These are phyloP conservation scores for Circaetus gallicus DNA, from an alignment of 2,113 vertebrate species.

Conservation along the genomic window DNA sequence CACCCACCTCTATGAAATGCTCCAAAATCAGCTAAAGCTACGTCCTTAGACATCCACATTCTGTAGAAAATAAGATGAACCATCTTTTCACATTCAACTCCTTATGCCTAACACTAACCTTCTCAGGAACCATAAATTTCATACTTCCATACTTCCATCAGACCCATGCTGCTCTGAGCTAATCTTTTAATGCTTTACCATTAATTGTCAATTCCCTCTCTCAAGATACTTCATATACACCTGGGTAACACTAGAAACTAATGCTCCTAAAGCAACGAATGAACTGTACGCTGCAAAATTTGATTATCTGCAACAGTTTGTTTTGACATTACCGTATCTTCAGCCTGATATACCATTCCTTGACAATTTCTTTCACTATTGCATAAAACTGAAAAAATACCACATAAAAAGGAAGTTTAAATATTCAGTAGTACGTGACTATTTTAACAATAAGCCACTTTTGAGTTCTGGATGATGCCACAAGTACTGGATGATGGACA, in stretches of 20 bases:
- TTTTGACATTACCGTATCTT: background rate
- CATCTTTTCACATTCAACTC: background rate
- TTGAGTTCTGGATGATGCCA: background rate
- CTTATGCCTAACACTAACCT: background rate
- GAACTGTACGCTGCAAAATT: background rate
- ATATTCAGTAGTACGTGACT: background rate
- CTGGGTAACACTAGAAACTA: background rate
- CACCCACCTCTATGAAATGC: background rate
- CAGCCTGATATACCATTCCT: background rate
- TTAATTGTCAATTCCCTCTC: background rate
- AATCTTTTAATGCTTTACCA: background rate
- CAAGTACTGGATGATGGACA: background rate
- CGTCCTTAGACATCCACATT: background rate
- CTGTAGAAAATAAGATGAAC: background rate
- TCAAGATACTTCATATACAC: background rate
- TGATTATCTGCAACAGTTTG: background rate
- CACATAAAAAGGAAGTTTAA: background rate
- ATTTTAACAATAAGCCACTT: background rate
- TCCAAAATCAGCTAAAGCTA: background rate
- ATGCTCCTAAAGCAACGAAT: background rate
- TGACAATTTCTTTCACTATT: background rate
- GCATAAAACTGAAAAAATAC: background rate
- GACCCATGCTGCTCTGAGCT: background rate
- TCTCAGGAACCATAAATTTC: background rate
- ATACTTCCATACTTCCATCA: background rate